Evolutionary conservation across 2,797 vertebrate species (phyloP), one percentile per base, ranked within the genome.

Genomic region (Trachops cirrhosus): DNA sequence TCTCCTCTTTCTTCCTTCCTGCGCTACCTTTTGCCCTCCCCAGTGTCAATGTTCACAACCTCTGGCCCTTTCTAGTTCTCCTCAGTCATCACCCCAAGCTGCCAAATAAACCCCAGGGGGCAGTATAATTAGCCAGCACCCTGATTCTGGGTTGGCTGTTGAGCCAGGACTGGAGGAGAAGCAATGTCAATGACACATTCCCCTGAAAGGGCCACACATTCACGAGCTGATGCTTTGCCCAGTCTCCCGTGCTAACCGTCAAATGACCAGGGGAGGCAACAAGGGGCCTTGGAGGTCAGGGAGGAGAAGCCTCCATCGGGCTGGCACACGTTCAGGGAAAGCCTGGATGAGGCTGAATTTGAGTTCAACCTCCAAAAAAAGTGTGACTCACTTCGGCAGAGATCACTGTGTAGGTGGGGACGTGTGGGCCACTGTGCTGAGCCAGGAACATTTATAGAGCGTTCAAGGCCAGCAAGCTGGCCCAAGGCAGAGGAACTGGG

Each of bases 341-440:
- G 29, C 41, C 12, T 19, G 18, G 79, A 11, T n/a, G 64, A 41
- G 46, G 3, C 6, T 41, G 54, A 78, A 62, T 24, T 46, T 46
- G 62, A 93, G 70, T 22, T 86, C 74, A 52, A n/a, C 64, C 50
- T 4, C 68, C 59, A 52, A 46, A 39, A 48, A 12, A 18, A 1
- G 24, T 16, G 21, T 50, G 39, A 41, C 5, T 68, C 34, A 41
- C 32, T 89, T 54, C 9, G 37, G 37, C 93, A 93, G 41, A 24
- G 37, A 50, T 83, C n/a, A 21, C 9, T 22, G 10, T 70, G 59
- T 22, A 15, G 59, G 52, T 16, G 2, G 15, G 21, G 32, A 39
- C 0, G 1, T 0, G 3, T 8, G 29, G 37, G 39, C 15, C 21
- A 12, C 2, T 11, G 24, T 1, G 12, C 80, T 32, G 10, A 54